Base-by-base conservation (phyloP, 2,888 invertebrate genomes). In the Syrphus vitripennis region DNA sequence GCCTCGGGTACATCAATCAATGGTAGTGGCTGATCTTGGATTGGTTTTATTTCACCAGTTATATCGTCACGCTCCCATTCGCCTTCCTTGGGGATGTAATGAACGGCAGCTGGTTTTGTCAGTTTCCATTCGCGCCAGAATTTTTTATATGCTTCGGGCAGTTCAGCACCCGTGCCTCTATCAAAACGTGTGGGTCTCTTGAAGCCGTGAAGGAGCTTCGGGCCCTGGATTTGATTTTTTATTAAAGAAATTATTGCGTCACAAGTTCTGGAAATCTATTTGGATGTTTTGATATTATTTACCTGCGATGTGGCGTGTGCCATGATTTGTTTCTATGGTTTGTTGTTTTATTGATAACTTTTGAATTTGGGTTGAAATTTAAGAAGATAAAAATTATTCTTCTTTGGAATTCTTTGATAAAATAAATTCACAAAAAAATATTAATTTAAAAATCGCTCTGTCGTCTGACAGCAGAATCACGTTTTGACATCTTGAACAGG, bases 121-220 rank as follows among this genome's bases (percentile, higher is more conserved):
- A 94, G 89, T 91, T 95, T 96, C 97, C 97, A 97, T 93, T 98
- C 97, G 81, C 93, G 94, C 94, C 96, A 97, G 92, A 97, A 98
- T 90, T 97, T 97, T 90, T 95, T 96, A 90, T 97, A 98, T 1
- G 95, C 96, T 82, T 95, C 94, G 1, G 98, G 98, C 70, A 97
- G 92, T 88, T 94, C 93, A 0, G 95, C 92, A 6, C 95, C 96
- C 83, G 95, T 92, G 1, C 96, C 96, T 89, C 94, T 93, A 48
- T 95, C 95, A 90, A 95, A 95, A 88, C 94, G 93, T 69, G 91
- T 92, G 87, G 92, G 92, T 88, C 92, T 93, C 89, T 93, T 94
- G 87, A 92, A 94, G 70, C 94, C 93, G 90, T 93, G 80, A 5
- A 92, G 76, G 19, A 92, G 88, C 81, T 91, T 89, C 0, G 90